Evolutionary conservation across 1,140 invertebrate species (phyloP).

Genomic region (Dysdera silvatica): DNA sequence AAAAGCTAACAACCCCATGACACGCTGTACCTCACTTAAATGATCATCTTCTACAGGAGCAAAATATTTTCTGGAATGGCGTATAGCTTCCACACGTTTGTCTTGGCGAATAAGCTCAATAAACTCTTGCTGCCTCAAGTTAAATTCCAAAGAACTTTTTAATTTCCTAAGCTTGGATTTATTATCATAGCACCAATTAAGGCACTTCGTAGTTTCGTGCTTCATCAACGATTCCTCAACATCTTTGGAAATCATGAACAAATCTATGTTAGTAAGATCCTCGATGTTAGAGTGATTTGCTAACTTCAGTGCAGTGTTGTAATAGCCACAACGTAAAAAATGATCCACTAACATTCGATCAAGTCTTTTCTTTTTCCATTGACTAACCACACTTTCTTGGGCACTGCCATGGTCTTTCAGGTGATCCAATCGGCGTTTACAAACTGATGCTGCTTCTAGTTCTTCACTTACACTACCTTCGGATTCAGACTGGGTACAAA

Average conservation of each 20-base stretch:
- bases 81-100: constrained; percentile 78
- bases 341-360: constrained; percentile 95
- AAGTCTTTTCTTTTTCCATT: constrained; percentile 75
- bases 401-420: constrained; percentile 60
- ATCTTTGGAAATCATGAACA: constrained; percentile 81
- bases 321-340: constrained; percentile 89
- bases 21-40: constrained; percentile 76
- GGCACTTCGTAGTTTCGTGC: constrained; percentile 76
- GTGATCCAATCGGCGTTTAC: constrained; percentile 84
- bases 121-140: constrained; percentile 88
- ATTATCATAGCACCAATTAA: constrained; percentile 97
- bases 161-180: constrained; percentile 90
- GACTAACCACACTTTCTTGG: constrained; percentile 52
- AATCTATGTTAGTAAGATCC: constrained; percentile 78
- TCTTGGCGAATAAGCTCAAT: constrained; percentile 85
- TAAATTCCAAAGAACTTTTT: constrained; percentile 63
- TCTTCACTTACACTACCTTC: constrained; percentile 88
- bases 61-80: constrained; percentile 89
- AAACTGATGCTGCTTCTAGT: constrained; percentile 71
- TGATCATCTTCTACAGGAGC: constrained; percentile 77
- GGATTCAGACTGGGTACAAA: constrained; percentile 51
- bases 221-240: constrained; percentile 62
- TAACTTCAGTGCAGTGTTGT: constrained; percentile 75
- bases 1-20: constrained; percentile 92
- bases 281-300: constrained; percentile 73